A percentile compares a stretch with the other conserved stretches of the same genome.
Evolutionary conservation across 2,888 invertebrate genomes (phyloP).

Genomic region (Dasysyrphus tricinctus): DNA sequence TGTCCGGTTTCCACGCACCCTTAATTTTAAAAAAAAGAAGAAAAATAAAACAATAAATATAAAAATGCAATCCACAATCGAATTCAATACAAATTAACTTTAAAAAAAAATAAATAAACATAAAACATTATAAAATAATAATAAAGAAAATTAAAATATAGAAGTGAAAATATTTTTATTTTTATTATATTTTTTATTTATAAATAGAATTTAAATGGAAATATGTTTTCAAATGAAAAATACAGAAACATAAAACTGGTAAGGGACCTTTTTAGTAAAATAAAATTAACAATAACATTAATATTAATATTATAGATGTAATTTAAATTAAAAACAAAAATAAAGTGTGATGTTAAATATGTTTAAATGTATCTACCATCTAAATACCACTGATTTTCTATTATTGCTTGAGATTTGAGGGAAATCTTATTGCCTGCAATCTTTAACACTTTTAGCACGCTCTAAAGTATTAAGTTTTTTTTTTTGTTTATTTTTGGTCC

Average conservation of each 20-base stretch:
- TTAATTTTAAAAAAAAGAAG: constrained; percentile 8
- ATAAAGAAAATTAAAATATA: constrained; percentile 37
- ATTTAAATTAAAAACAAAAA: constrained; percentile 54
- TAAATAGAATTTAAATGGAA: constrained; percentile 53
- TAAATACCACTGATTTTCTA: neutral
- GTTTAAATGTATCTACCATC: neutral
- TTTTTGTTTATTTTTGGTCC: constrained; percentile 14
- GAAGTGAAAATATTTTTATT: constrained; percentile 40
- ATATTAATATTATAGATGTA: constrained; percentile 73
- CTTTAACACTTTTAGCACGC: neutral
- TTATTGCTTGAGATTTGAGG: neutral
- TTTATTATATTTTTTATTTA: constrained; percentile 22
- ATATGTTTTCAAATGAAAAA: constrained; percentile 69
- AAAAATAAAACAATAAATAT: constrained; percentile 14
- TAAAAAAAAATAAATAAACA: too few species aligned
- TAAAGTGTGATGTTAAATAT: constrained; percentile 32
- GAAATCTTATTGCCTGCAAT: neutral
- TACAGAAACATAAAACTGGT: constrained; percentile 79
- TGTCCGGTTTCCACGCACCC: constrained; percentile 69
- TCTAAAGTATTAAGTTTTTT: too few species aligned
- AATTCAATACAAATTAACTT: constrained; percentile 50
- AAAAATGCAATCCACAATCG: constrained; percentile 34
- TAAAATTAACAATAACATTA: constrained; percentile 67
- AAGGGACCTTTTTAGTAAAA: constrained; percentile 82
- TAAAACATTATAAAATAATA: constrained; percentile 12